Evolutionary conservation across 2,888 invertebrate species (phyloP), one percentile per base, ranked within the genome.

Genomic region (Leptinotarsa haldemani): DNA sequence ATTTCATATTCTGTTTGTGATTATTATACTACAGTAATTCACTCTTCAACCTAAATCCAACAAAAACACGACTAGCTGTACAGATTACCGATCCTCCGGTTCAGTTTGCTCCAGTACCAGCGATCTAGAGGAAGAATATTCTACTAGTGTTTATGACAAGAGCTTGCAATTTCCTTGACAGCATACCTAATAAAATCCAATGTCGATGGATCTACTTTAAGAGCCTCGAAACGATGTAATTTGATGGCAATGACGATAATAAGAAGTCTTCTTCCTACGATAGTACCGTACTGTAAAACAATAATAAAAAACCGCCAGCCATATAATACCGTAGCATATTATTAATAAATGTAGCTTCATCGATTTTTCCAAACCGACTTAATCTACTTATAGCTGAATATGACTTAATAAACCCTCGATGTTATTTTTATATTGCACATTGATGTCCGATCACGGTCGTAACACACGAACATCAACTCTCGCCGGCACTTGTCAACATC

Each of bases 401-500:
- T 83, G 83, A 83, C 83, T 83, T 83, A 82, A 83, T 83, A 83
- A 83, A 83, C 82, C 80, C 77, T 77, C 74, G 72, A 83, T 81
- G 80, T 83, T 82, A 83, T 83, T 83, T 83, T 83, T 82, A 83
- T 83, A 78, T 80, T 77, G 80, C 78, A 78, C 81, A 80, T 83
- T 78, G 82, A 82, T 78, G 81, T 82, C 80, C 77, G 80, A 80
- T 80, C 77, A 73, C 78, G 75, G 78, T 79, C 71, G 80, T 79
- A 80, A 80, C 74, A 77, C 78, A 76, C 77, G 77, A 80, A 74
- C 77, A 76, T 80, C 81, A 80, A 77, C 77, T 78, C 78, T 71
- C 67, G 77, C 75, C 80, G 80, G 79, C 81, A 80, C 82, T 81
- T 83, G 81, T 82, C 82, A 82, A 82, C 83, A 79, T 81, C 79